Percentiles rank a stretch among this genome's conserved stretches.
These are phyloP conservation scores for Zootermopsis nevadensis DNA, from an alignment of 2,888 invertebrate genomes.

Conservation along the genomic window DNA sequence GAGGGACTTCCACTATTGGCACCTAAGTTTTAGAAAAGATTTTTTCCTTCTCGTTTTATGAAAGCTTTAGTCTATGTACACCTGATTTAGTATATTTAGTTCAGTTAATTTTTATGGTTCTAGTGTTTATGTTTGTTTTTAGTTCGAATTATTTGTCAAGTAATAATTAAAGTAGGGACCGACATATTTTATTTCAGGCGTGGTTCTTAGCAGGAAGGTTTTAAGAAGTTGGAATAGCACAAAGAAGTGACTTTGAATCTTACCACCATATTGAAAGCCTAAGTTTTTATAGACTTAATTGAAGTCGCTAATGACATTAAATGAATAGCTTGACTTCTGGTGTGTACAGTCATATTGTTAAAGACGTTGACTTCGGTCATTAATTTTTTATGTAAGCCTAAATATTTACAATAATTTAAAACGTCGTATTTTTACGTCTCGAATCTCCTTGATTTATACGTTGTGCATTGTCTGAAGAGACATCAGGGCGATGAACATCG, in stretches of 20 bases:
- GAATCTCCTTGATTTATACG: too few relatives aligned
- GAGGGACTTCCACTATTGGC: neutral
- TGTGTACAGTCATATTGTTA: neutral
- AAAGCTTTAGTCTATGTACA: neutral
- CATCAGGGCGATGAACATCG: too few relatives aligned
- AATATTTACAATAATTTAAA: too few relatives aligned
- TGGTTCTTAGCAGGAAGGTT: too few relatives aligned
- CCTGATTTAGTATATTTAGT: neutral
- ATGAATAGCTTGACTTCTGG: slow-evolving; percentile 39
- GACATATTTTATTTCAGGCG: neutral
- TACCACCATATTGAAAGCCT: neutral
- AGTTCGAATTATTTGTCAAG: neutral
- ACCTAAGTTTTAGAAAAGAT: neutral
- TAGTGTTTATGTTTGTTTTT: neutral
- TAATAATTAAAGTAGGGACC: neutral
- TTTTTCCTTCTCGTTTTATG: neutral
- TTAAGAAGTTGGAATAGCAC: neutral
- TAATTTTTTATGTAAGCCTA: too few relatives aligned
- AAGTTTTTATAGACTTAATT: neutral
- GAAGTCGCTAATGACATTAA: slow-evolving; percentile 43
- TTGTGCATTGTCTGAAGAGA: too few relatives aligned
- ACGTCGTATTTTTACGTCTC: too few relatives aligned
- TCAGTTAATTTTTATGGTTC: neutral
- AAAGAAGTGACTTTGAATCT: neutral
- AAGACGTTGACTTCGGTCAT: too few relatives aligned